phyloP scores from a whole-genome alignment of 2,888 invertebrate species.

The Brassicogethes aeneus region DNA sequence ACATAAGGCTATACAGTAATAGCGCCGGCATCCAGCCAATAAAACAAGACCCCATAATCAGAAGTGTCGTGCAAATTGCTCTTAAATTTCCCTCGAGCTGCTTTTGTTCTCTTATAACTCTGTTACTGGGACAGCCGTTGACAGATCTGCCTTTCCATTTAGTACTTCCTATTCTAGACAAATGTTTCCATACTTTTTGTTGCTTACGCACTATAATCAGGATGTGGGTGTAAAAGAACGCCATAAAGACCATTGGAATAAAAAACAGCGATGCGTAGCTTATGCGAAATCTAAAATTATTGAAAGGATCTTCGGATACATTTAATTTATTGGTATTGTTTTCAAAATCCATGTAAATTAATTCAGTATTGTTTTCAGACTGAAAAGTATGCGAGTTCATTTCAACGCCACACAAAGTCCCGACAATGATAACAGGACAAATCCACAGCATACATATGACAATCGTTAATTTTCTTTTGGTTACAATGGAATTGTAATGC shows the following conservation, averaged over 20 bases:
- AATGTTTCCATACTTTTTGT: slow-evolving; percentile 42
- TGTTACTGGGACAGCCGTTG: slow-evolving; percentile 7
- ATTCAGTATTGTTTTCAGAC: slow-evolving; percentile 42
- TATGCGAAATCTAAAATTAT: slow-evolving; percentile 40
- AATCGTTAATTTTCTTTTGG: slow-evolving; percentile 43
- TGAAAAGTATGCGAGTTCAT: slow-evolving; percentile 41
- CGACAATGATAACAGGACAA: slow-evolving; percentile 41
- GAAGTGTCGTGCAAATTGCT: slow-evolving; percentile 52
- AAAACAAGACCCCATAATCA: slow-evolving; percentile 51
- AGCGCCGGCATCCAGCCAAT: slow-evolving; percentile 56
- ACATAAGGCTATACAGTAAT: slow-evolving; percentile 48
- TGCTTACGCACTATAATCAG: slow-evolving; percentile 48
- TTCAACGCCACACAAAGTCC: not conserved
- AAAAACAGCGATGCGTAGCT: slow-evolving; percentile 48
- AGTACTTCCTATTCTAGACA: slow-evolving; percentile 38
- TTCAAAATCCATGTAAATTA: slow-evolving; percentile 20
- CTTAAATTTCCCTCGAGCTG: slow-evolving; percentile 44
- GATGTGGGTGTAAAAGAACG: slow-evolving; percentile 51
- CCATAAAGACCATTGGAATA: slow-evolving; percentile 49
- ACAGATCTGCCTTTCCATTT: slow-evolving; percentile 23
- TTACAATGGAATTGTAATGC: slow-evolving; percentile 53
- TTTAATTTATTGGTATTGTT: slow-evolving; percentile 14
- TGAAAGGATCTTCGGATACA: slow-evolving; percentile 11
- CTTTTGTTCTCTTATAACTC: slow-evolving; percentile 28
- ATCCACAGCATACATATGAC: slow-evolving; percentile 49